phyloP scores from a whole-genome alignment of 1,140 invertebrate species.

The Odontomachus brunneus region DNA sequence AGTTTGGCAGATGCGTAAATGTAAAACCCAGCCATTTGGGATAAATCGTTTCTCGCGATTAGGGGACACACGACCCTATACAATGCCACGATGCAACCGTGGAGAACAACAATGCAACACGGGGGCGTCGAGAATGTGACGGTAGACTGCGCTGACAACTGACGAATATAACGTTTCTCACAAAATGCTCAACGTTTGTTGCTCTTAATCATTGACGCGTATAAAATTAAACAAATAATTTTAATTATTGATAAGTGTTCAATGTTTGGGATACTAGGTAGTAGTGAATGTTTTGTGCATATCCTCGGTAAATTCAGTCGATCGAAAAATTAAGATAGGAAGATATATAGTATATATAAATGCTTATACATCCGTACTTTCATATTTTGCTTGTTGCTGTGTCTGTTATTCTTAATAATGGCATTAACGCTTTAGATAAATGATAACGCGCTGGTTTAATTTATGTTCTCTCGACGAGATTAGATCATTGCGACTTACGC shows the following conservation, averaged over 20 bases:
- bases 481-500: background rate
- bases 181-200: conserved; percentile 66
- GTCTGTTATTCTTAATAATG: conserved; percentile 9
- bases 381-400: background rate
- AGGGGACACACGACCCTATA: conserved; percentile 6
- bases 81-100: conserved; percentile 48
- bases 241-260: background rate
- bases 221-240: conserved; percentile 39
- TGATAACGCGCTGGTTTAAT: conserved; percentile 34
- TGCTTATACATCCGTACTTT: conserved; percentile 1
- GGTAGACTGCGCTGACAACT: conserved; percentile 77
- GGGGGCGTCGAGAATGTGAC: conserved; percentile 72
- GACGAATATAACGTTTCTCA: conserved; percentile 70
- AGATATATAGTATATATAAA: conserved; percentile 2
- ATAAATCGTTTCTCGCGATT: conserved; percentile 36
- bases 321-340: conserved; percentile 26
- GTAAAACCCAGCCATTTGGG: conserved; percentile 35
- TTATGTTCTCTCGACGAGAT: background rate
- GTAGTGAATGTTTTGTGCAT: background rate
- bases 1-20: conserved; percentile 39
- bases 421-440: background rate
- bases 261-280: too few species aligned
- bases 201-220: conserved; percentile 5
- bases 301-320: conserved; percentile 9
- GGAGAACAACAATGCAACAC: conserved; percentile 70